Percentiles rank a stretch among this genome's conserved stretches.
Evolutionary conservation across 2,888 invertebrate genomes (phyloP).

Genomic region (Brenthis hecate): DNA sequence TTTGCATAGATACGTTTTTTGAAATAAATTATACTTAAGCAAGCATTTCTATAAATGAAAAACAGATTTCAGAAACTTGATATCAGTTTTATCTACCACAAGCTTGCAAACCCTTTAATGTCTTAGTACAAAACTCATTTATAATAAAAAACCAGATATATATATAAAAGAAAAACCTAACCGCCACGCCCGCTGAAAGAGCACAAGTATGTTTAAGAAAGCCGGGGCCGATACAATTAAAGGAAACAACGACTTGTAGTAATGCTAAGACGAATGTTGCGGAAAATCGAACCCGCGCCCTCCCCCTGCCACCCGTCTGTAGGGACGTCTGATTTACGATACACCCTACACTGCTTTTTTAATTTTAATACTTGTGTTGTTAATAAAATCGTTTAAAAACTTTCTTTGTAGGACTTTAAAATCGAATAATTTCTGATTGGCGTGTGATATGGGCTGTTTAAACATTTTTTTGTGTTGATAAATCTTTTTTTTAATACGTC

Average conservation of each 20-base stretch:
- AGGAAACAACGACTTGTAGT: slow-evolving; percentile 76
- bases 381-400: slow-evolving; percentile 35
- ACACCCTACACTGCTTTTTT: slow-evolving; percentile 57
- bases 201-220: slow-evolving; percentile 39
- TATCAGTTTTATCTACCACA: no score
- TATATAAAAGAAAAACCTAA: slow-evolving; percentile 7
- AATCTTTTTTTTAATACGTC: slow-evolving; percentile 13
- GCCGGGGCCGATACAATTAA: slow-evolving; percentile 77
- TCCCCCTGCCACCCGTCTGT: slow-evolving; percentile 56
- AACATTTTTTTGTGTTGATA: slow-evolving; percentile 12
- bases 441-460: slow-evolving; percentile 33
- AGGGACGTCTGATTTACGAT: slow-evolving; percentile 79
- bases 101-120: no score
- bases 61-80: no score
- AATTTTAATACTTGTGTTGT: slow-evolving; percentile 49
- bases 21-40: no score
- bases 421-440: slow-evolving; percentile 34
- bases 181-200: slow-evolving; percentile 5
- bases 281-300: slow-evolving; percentile 75
- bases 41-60: no score
- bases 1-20: not conserved
- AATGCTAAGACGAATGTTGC: slow-evolving; percentile 81
- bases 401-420: slow-evolving; percentile 22
- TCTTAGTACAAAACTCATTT: not conserved
- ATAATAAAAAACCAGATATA: slow-evolving; percentile 7